Evolutionary conservation across 2,888 invertebrate species (phyloP), one percentile per base, ranked within the genome.

Genomic region (Euzetes globulus): DNA sequence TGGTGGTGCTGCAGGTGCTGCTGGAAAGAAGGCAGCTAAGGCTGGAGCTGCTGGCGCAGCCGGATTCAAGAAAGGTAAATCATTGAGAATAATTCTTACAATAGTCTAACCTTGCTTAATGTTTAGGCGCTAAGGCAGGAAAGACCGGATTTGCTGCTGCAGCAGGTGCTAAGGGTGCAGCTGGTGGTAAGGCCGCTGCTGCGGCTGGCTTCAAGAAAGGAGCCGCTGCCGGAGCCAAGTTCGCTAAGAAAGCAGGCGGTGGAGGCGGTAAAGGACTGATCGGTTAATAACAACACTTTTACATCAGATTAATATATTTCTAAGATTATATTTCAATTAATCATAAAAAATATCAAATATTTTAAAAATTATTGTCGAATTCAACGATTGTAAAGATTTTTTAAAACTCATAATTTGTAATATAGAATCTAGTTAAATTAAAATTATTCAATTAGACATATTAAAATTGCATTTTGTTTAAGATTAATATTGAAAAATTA

Each of bases 1-100:
- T 6, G 52, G 50, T n/a, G 71, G 17, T 4, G 52, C 52, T 9
- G 50, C 52, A 1, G 71, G 52, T 27, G 52, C 47, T 37, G 71
- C 47, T 17, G 47, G 52, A 15, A 71, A 71, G n/a, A 47, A 71
- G 52, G 47, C 5, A 1, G 71, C 29, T n/a, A 68, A 65, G 9
- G 33, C 15, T 33, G 60, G 63, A 37, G 73, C 72, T 52, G 72
- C 52, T 13, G 72, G 60, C 4, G 52, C 47, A 1, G 72, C 72
- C 17, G 72, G 52, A 25, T 33, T 52, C 25, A 72, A 72, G 52
- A 58, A 72, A 15, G 58, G 72, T 19, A 25, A 25, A 11, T 63
- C 63, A 33, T 27, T 15, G 33, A 63, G n/a, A 27, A 15, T 3
- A 22, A 17, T 63, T 63, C 33, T n/a, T 22, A 27, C n/a, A n/a